Evolutionary conservation across 2,113 vertebrate genomes (phyloP), one percentile per base, ranked within the genome.

Genomic region (Polypterus bichir): DNA sequence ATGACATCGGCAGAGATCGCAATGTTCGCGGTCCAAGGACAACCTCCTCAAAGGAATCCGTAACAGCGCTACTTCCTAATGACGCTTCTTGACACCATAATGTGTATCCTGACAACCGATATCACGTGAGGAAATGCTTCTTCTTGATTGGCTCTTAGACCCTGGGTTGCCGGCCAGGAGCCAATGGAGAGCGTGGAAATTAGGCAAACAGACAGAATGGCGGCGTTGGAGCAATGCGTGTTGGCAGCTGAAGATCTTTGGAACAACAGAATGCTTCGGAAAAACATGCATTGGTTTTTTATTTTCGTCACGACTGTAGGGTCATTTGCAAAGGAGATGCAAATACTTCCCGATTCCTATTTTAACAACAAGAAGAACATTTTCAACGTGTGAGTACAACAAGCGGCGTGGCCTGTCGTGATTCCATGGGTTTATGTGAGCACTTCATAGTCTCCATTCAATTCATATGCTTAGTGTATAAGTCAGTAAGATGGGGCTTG

Each of bases 351-450:
- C 47, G 76, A 86, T 57, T 75, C 86, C 3, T 93, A 91, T 68
- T 82, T 94, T 69, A 84, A 87, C 78, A 85, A 83, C 84, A 93
- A 85, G 70, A 86, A 71, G 71, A 97, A 95, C 73, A 48, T 80
- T 66, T 63, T 97, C 48, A 97, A 95, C 61, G 63, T 92, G 94
- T 95, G 77, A 94, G 94, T 86, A 64, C 4, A 48, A 6, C 3
- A 46, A 9, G 2, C 53, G n/a, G 9, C 9, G 53, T 54, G 9
- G 53, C 9, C 27, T 27, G 27, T 27, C 27, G 27, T 27, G 27
- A 27, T 27, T 27, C 27, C 27, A 27, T 27, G 7, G 5, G 48
- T 59, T 11, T 46, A 59, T 8, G 6, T 8, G 11, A 59, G 6
- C 7, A 8, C 7, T 59, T 46, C 3, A 44, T 4, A 46, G 11